These are phyloP conservation scores for Bovichtus diacanthus DNA, from an alignment of 2,797 vertebrate species.

Conservation along the genomic window DNA sequence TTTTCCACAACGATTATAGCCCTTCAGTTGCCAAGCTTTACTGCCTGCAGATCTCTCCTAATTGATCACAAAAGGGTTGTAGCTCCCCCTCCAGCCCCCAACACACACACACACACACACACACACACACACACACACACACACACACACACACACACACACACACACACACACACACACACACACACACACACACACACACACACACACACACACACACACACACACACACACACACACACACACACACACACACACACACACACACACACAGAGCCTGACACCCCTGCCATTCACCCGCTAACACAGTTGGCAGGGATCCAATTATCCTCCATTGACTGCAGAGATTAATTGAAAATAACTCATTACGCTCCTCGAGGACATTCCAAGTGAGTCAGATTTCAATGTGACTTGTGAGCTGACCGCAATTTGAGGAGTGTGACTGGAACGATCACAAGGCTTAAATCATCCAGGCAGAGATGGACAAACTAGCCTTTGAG, in stretches of 20 bases:
- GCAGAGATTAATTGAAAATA: constrained; percentile 69
- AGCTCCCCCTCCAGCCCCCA: not conserved
- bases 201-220: no score
- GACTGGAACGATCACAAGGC: constrained; percentile 21
- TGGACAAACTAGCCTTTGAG: not conserved
- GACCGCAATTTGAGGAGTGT: constrained; percentile 20
- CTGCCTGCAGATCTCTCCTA: constrained; percentile 42
- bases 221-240: no score
- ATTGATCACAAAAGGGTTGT: constrained; percentile 50
- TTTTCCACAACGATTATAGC: not conserved
- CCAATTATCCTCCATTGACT: constrained; percentile 60
- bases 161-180: not conserved
- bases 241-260: no score
- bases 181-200: no score
- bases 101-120: no score
- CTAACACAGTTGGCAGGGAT: constrained; percentile 69
- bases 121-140: no score
- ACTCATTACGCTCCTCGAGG: constrained; percentile 53
- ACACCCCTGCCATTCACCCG: constrained; percentile 54
- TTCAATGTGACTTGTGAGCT: constrained; percentile 50
- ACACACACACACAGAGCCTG: no score
- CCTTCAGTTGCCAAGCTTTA: constrained; percentile 12
- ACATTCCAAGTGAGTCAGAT: constrained; percentile 40
- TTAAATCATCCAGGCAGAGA: not conserved
- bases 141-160: no score